A percentile compares a stretch with the other conserved stretches of the same genome.
Conservation (phyloP, 2,888 invertebrate genomes). For the Hyposoter didymator region DNA sequence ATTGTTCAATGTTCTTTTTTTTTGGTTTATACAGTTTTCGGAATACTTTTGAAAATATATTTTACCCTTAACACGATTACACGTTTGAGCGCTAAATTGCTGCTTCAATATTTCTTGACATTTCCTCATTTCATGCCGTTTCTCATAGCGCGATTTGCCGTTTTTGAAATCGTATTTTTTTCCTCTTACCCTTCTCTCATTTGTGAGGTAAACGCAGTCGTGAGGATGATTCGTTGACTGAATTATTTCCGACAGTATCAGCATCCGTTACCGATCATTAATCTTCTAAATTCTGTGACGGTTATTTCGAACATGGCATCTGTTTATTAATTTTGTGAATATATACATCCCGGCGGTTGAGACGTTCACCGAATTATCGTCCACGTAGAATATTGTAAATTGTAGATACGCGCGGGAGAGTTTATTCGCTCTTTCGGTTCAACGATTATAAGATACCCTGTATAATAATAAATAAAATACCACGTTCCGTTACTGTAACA, state of each 20-base stretch:
- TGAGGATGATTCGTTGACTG: constrained; percentile 31
- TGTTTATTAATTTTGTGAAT: constrained; percentile 76
- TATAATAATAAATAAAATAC: constrained; percentile 81
- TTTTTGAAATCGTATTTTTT: constrained; percentile 8
- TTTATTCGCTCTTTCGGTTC: constrained; percentile 63
- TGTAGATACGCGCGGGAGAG: constrained; percentile 75
- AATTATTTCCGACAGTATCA: constrained; percentile 25
- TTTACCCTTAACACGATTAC: constrained; percentile 36
- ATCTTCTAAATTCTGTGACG: constrained; percentile 15
- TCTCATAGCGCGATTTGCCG: constrained; percentile 39
- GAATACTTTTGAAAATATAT: constrained; percentile 21
- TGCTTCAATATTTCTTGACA: constrained; percentile 51
- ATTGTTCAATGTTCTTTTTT: constrained; percentile 20
- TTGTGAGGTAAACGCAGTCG: constrained; percentile 71
- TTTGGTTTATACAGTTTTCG: constrained; percentile 35
- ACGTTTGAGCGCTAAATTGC: constrained; percentile 52
- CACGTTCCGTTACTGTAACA: constrained; percentile 77
- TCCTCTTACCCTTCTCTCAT: not conserved
- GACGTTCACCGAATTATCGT: constrained; percentile 45
- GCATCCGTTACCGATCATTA: constrained; percentile 26
- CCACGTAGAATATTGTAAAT: constrained; percentile 75
- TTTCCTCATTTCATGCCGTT: constrained; percentile 33
- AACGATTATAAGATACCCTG: constrained; percentile 73
- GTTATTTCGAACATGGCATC: constrained; percentile 54
- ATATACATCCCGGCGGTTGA: constrained; percentile 71